Base-by-base conservation (phyloP, 2,888 invertebrate genomes). In the Sceliomorpha sp. region DNA sequence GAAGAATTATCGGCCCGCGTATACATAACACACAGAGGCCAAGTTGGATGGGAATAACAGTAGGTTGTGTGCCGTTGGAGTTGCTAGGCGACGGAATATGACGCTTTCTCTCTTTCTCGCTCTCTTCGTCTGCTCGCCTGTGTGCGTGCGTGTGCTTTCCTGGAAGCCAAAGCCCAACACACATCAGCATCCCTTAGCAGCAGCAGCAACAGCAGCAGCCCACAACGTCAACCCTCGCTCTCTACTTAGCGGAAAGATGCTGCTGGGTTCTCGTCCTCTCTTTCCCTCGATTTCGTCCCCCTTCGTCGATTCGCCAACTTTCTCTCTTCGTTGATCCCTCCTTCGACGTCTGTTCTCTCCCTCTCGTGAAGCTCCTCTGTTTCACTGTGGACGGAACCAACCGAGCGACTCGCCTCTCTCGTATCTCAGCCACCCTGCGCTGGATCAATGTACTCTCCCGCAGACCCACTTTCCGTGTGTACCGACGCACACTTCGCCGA, bases 71-170 rank as follows among this genome's bases (percentile, higher is more conserved):
- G 56, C 42, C 56, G 63, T 50, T 32, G 48, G 59, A 66, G 71
- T 71, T 71, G 71, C 71, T 68, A 71, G 63, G 71, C 71, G 68
- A 71, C 71, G 51, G 29, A 32, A 58, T 47, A 31, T 24, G 31
- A 32, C 50, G 60, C 64, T 60, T 42, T 60, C 59, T 58, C 58
- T 44, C 40, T 24, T 64, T 59, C 44, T 31, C 20, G 47, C 37
- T 47, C 58, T 58, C 47, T 42, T 27, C 34, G 26, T 14, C 42
- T 12, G 8, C 6, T 2, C n/a, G 9, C 12, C 9, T 32, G 5
- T 20, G 20, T 5, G 5, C 20, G 20, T 20, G 20, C 20, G 20
- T 4, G 20, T 20, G 5, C 5, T 20, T 20, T 5, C 3, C 20
- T 20, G 20, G 2, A 5, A 37, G 8, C 36, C 27, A 20, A 37